Base-by-base conservation (phyloP, 2,797 vertebrate genomes). In the Apogon talboti region DNA sequence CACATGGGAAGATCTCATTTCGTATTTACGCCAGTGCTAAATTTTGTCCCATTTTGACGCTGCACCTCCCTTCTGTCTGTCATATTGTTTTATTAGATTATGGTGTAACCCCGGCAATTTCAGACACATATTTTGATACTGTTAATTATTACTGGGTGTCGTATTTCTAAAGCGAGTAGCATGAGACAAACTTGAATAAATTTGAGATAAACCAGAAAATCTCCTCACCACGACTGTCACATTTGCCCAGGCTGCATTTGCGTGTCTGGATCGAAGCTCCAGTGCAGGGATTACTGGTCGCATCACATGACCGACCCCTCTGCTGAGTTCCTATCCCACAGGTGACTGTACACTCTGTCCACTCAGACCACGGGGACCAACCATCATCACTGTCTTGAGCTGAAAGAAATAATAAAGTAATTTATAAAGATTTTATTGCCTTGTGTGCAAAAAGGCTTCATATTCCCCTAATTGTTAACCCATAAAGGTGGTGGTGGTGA, bases 361-460 rank as follows among this genome's bases (percentile, higher is more conserved):
- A 99, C 82, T 99, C 98, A 0, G 98, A 98, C 98, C 98, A 99
- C 0, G 96, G 98, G 4, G 98, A 99, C 98, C 98, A 99, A 73
- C 96, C 97, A 13, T 98, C 95, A 45, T 97, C 97, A 0, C 93
- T 91, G 71, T 95, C 95, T 49, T 83, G 85, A 64, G 92, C 95
- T 97, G 78, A 11, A 87, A 82, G 7, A 58, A 28, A 5, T 46
- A 57, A 55, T 65, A 4, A 28, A 28, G 24, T 28, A 28, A 28
- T 52, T 6, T 19, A 78, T 16, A 62, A 28, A 70, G 21, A 75
- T 60, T 37, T 43, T 16, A 15, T 50, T 48, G 7, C 3, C 38
- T 12, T 46, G 50, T 35, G 38, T 48, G 12, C 18, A 40, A 6
- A 62, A 21, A 40, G n/a, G 58, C 44, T 43, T 13, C 37, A 45